Evolutionary conservation across 2,888 invertebrate genomes (phyloP), one percentile per base, ranked within the genome.

Genomic region (Noctua fimbriata): DNA sequence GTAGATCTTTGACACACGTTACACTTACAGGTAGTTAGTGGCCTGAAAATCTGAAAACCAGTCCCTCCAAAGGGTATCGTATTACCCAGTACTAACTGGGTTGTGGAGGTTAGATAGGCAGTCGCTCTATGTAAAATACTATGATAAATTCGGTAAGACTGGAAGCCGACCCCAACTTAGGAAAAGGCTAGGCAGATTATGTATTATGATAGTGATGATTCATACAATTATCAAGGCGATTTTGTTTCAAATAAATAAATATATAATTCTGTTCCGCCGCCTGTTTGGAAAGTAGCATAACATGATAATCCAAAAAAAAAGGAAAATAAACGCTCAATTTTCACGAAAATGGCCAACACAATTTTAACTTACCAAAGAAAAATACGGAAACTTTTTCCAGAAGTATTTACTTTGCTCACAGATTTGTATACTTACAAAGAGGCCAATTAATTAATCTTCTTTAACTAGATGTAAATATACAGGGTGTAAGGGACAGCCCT

Each of bases 391-490:
- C 28, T 21, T 49, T 67, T 41, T 49, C 32, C 10, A 12, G 2
- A 70, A 76, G n/a, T 63, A 69, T 73, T 76, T 32, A 44, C 36
- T 73, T 70, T 36, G 18, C 67, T 81, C 70, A 69, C 36, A 41
- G 18, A 63, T 76, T 82, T 71, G 60, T 75, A 7, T 24, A 66
- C 36, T 63, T 70, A 41, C 18, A 75, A 76, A 44, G 24, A 41
- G 0, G n/a, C 58, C 49, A 69, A 73, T 74, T 60, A 79, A 81
- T 76, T 78, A 1, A 60, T 70, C 24, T 66, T 32, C 52, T n/a
- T 6, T 65, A 77, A 78, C 63, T 76, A 81, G 47, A 83, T 83
- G 76, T 65, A 81, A 87, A 87, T 76, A 73, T 32, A 36, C 36
- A 41, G 41, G 41, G 41, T 41, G 41, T 41, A 41, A 36, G 36